Conservation (phyloP, 2,113 vertebrate species). For the Catharus minimus region DNA sequence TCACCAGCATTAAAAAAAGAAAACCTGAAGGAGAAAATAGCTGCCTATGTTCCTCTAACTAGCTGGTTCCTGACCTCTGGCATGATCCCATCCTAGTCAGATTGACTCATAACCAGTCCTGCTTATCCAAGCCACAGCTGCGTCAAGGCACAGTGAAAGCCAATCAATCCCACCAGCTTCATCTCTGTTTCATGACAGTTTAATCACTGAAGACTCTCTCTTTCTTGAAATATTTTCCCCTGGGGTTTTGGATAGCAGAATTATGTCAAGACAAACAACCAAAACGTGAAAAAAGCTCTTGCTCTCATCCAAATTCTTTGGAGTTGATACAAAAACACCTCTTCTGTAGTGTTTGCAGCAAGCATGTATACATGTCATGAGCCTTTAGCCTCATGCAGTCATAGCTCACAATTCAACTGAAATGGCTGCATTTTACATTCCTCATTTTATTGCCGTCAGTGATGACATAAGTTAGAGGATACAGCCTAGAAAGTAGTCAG, state of each 20-base stretch:
- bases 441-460: neutral
- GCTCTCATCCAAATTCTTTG: neutral
- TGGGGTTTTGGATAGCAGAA: neutral
- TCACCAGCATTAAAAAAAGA: neutral
- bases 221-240: conserved; percentile 19
- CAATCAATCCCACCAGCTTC: neutral
- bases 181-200: conserved; percentile 22
- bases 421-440: neutral
- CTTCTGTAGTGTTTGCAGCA: neutral
- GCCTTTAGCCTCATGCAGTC: neutral
- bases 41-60: neutral
- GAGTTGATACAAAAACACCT: neutral
- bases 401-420: neutral
- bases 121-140: conserved; percentile 42
- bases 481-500: neutral
- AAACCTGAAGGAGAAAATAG: neutral
- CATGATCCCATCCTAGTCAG: neutral
- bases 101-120: conserved; percentile 41
- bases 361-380: neutral
- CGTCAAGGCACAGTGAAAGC: neutral
- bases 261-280: neutral
- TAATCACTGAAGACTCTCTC: conserved; percentile 12
- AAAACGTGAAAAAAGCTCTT: conserved; percentile 5
- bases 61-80: neutral
- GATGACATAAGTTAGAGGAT: neutral